Conservation (phyloP, 2,888 invertebrate genomes). For the Eristalinus aeneus region DNA sequence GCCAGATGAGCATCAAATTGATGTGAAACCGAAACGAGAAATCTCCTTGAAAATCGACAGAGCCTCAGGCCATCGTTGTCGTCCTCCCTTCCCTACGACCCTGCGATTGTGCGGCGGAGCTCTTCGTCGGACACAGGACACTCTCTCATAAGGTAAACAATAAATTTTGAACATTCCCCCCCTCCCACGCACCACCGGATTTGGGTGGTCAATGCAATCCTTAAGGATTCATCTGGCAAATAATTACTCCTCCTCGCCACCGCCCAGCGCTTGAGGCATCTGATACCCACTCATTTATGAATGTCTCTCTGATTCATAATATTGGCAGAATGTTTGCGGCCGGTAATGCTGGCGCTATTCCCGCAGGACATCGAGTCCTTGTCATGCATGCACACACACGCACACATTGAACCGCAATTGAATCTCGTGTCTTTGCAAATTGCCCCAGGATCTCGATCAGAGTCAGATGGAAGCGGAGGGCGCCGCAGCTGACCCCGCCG, state of each 20-base stretch:
- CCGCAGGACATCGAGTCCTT: slow-evolving; percentile 40
- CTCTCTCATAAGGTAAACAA: slow-evolving; percentile 21
- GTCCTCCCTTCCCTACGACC: not conserved
- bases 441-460: slow-evolving; percentile 22
- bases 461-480: not conserved
- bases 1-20: not conserved
- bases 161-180: not conserved
- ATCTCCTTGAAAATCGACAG: not conserved
- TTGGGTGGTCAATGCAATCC: not conserved
- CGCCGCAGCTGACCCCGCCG: not conserved
- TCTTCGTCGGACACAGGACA: not conserved
- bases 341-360: slow-evolving; percentile 11
- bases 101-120: not conserved
- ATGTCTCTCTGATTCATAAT: slow-evolving; percentile 14
- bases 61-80: not conserved
- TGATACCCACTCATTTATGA: slow-evolving; percentile 5
- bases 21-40: not conserved
- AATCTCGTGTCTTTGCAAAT: slow-evolving; percentile 58
- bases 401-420: slow-evolving; percentile 46
- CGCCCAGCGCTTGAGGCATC: not conserved
- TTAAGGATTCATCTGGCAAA: slow-evolving; percentile 36
- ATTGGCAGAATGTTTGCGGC: slow-evolving; percentile 19
- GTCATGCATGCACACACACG: slow-evolving; percentile 21
- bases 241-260: slow-evolving; percentile 16
- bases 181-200: not conserved